A percentile compares a stretch with the other conserved stretches of the same genome.
Evolutionary conservation across 37 sponge, comb jelly and placozoan species (phyloP).

Genomic region (Haliclona indistincta): DNA sequence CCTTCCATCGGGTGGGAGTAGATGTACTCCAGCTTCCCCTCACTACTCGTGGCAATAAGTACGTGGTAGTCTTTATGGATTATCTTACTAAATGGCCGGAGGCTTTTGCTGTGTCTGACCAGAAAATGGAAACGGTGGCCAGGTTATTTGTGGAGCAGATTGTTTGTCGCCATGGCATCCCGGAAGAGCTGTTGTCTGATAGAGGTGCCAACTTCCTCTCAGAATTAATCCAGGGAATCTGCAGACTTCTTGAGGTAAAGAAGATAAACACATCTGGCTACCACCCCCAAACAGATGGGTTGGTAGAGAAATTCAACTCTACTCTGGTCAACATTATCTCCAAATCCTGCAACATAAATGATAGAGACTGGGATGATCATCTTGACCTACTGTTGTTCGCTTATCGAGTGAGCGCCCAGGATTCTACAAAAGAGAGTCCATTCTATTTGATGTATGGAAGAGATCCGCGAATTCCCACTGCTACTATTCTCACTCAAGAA

Average conservation of each 20-base stretch:
- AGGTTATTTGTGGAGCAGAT: slow-evolving; percentile 45
- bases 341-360: slow-evolving; percentile 18
- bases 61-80: slow-evolving; percentile 67
- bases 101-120: slow-evolving; percentile 60
- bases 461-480: slow-evolving; percentile 47
- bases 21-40: slow-evolving; percentile 54
- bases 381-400: slow-evolving; percentile 58
- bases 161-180: slow-evolving; percentile 37
- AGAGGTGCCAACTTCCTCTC: slow-evolving; percentile 48
- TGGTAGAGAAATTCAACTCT: slow-evolving; percentile 50
- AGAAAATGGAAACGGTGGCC: slow-evolving; percentile 56
- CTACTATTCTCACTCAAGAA: slow-evolving; percentile 5
- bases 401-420: slow-evolving; percentile 32
- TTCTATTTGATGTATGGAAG: slow-evolving; percentile 54
- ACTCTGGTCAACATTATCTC: slow-evolving; percentile 39
- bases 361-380: slow-evolving; percentile 41
- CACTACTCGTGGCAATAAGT: slow-evolving; percentile 32
- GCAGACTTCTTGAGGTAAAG: slow-evolving; percentile 18
- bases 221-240: slow-evolving; percentile 8
- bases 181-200: slow-evolving; percentile 44
- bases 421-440: slow-evolving; percentile 54
- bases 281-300: slow-evolving; percentile 57
- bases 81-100: slow-evolving; percentile 80
- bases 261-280: slow-evolving; percentile 68
- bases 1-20: slow-evolving; percentile 60